These are phyloP conservation scores for Cheilosia scutellata DNA, from an alignment of 2,888 invertebrate species.

Conservation along the genomic window DNA sequence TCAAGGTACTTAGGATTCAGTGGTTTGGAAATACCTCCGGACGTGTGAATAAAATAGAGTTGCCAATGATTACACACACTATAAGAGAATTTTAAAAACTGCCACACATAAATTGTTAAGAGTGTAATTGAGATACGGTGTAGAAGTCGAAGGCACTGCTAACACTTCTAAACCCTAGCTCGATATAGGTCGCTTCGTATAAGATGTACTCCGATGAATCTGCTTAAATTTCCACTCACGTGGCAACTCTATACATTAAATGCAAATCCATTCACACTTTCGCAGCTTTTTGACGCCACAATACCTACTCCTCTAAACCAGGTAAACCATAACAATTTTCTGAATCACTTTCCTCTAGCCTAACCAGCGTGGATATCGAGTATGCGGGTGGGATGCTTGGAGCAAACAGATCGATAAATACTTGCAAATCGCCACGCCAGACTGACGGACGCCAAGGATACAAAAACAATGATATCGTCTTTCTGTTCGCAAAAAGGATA, in stretches of 20 bases:
- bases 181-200: too few relatives aligned
- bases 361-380: neutral
- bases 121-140: neutral
- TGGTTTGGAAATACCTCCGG: constrained; percentile 50
- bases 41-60: neutral
- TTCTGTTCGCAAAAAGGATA: constrained; percentile 20
- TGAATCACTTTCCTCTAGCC: constrained; percentile 1
- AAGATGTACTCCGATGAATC: neutral
- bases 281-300: neutral
- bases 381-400: neutral
- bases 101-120: neutral
- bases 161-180: too few relatives aligned
- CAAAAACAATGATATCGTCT: constrained; percentile 23
- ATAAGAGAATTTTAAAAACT: neutral
- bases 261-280: neutral
- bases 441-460: constrained; percentile 56
- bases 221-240: neutral
- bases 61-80: neutral
- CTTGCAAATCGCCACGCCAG: constrained; percentile 63
- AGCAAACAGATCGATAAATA: constrained; percentile 60
- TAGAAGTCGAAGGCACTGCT: too few relatives aligned
- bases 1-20: constrained; percentile 58
- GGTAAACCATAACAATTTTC: constrained; percentile 19
- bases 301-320: neutral
- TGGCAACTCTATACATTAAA: constrained; percentile 12